Base-by-base conservation (phyloP, 2,888 invertebrate species). In the Xestia xanthographa region DNA sequence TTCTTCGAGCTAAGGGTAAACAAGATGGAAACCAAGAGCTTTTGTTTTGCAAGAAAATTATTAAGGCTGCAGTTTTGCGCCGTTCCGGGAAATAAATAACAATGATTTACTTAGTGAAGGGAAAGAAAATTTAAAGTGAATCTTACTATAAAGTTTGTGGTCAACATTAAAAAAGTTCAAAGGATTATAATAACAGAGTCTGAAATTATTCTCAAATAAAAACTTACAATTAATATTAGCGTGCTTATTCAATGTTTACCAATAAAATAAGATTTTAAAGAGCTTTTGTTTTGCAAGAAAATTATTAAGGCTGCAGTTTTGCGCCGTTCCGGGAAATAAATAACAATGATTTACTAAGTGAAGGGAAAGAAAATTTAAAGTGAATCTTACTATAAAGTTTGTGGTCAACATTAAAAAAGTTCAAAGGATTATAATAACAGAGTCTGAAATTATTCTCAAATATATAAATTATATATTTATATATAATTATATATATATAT, bases 341-440 rank as follows among this genome's bases (percentile, higher is more conserved):
- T 69, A 75, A 75, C 38, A 79, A 53, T 70, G 66, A 79, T 60
- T 56, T 48, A 66, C 22, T 38, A 11, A 60, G 38, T 41, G 9
- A 22, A 29, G 14, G n/a, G 4, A 41, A 48, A 67, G 22, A 68
- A 58, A 66, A 58, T 22, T 53, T 26, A 29, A 53, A 12, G 50
- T 45, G 26, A 34, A 43, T 62, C 9, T 50, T 38, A 2, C 20
- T 68, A 50, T 20, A 5, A 79, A 58, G 22, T 45, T 58, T 66
- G 1, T 53, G 58, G 56, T 45, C 34, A 53, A 66, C 26, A 34
- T 20, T 50, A 26, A n/a, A 14, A 63, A 53, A 17, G 14, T 60
- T 34, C 34, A 34, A 34, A 34, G 34, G 34, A 34, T 34, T 34
- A 34, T 3, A 34, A 34, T 34, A 34, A 34, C 9, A 56, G 14